Base-by-base conservation (phyloP, 2,888 invertebrate species). In the Crossocerus cetratus region DNA sequence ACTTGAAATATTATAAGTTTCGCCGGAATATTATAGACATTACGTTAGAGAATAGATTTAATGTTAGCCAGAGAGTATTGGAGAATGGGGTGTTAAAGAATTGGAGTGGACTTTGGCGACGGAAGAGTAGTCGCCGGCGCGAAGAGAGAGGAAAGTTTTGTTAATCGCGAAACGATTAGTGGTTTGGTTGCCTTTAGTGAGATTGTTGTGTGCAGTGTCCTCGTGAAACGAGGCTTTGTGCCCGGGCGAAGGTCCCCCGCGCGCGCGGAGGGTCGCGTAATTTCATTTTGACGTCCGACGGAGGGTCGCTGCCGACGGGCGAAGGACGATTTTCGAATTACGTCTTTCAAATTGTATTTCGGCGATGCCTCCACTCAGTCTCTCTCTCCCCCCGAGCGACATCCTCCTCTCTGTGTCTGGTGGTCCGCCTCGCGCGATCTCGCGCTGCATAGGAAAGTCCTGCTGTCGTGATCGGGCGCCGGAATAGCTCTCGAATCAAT, bases 231-330 rank as follows among this genome's bases (percentile, higher is more conserved):
- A 84, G 85, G 80, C 84, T 86, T 88, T 87, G 86, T 84, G 77
- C 80, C 75, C 68, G 76, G 80, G 82, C 84, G 76, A 83, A 78
- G 77, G 78, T 76, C 74, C 74, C 81, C 43, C 43, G n/a, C 32
- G 49, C 78, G 73, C 61, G 76, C 65, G 74, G 85, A 89, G 90
- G 90, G 90, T 89, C 87, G 88, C 85, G 88, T 90, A 90, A 90
- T 90, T 90, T 90, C 89, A 90, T 90, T 90, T 90, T 85, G 86
- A 87, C 87, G 86, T 89, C 88, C 89, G 89, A 87, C 90, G 89
- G 89, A 90, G 90, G 89, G 88, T 86, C 86, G 85, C 82, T 85
- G 85, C 87, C 83, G 85, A 84, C 84, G 85, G 86, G 83, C 85
- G 83, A 82, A 86, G 88, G 87, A 89, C 89, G 89, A 90, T 90